Evolutionary conservation across 2,113 vertebrate genomes (phyloP), one percentile per base, ranked within the genome.

Genomic region (Nibea albiflora): DNA sequence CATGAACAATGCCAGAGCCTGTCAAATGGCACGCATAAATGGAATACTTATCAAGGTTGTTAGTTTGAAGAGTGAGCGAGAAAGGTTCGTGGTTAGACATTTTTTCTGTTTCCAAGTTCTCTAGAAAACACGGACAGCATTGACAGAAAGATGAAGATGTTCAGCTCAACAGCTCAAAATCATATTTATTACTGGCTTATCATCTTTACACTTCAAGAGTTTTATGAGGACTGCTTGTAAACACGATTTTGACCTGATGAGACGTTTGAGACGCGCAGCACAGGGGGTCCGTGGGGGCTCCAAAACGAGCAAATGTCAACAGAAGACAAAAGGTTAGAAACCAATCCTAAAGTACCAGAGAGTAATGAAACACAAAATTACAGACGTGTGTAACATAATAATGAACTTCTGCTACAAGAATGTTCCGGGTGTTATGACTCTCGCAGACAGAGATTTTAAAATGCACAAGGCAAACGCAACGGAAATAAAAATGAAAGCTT

Each of bases 1-100:
- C 53, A 24, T 22, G 20, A 63, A 68, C 39, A 81, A 81, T 24
- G 8, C 46, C 35, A 20, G 52, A 80, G 52, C 44, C 28, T 17
- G 22, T 3, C 16, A 11, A 39, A 57, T 60, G 65, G 57, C 44
- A 58, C 20, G 22, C 39, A 64, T 31, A 42, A 61, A 67, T 39
- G 35, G 14, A 71, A 66, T 15, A 75, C 15, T 44, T 20, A 46
- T n/a, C 67, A 22, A 73, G 54, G 19, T 19, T 58, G 47, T n/a
- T 64, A 6, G 5, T 52, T 28, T 75, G 10, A 69, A 67, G 20
- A 16, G 42, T 49, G 57, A 68, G 52, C 63, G 28, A 52, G 46
- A 72, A 58, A 50, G 26, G 35, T 22, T 71, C 46, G 17, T 12
- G 22, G 39, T 6, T 8, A 17, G 39, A 24, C 5, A 10, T 12